Evolutionary conservation across 2,888 invertebrate species (phyloP).

Genomic region (Drosophila phalerata): DNA sequence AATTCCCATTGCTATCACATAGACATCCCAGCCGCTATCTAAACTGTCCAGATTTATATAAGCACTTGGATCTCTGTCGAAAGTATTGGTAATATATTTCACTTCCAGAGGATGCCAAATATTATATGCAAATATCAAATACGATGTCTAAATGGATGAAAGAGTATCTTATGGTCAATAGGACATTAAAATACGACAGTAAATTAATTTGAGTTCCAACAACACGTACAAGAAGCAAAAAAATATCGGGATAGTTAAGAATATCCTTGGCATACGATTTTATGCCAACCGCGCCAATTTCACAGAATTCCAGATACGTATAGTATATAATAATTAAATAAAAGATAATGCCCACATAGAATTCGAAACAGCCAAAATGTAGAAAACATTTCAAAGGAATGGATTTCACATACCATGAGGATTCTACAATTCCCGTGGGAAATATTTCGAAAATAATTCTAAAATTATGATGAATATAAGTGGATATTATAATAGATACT

Average conservation of each 20-base stretch:
- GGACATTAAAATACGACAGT: too few species aligned
- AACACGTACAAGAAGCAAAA: constrained; percentile 24
- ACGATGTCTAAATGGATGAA: constrained; percentile 20
- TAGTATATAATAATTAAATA: constrained; percentile 18
- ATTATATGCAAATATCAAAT: constrained; percentile 2
- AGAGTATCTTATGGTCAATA: too few species aligned
- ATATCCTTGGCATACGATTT: not conserved
- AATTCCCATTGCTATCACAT: constrained; percentile 1
- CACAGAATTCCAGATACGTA: constrained; percentile 23
- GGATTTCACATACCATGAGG: not conserved
- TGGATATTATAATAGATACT: not conserved
- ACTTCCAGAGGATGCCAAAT: constrained; percentile 26
- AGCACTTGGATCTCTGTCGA: rapidly evolving
- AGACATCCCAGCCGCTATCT: constrained; percentile 1
- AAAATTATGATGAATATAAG: not conserved
- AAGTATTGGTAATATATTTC: not conserved
- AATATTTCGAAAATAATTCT: constrained; percentile 39
- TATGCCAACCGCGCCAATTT: not conserved
- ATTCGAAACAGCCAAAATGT: rapidly evolving
- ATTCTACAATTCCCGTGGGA: constrained; percentile 32
- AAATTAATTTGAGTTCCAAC: not conserved
- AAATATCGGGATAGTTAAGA: constrained; percentile 9
- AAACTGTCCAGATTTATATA: constrained; percentile 23
- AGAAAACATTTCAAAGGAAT: constrained; percentile 11
- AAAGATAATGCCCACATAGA: not conserved